Base-by-base conservation (phyloP, 2,888 invertebrate species). In the Euproctis similis region DNA sequence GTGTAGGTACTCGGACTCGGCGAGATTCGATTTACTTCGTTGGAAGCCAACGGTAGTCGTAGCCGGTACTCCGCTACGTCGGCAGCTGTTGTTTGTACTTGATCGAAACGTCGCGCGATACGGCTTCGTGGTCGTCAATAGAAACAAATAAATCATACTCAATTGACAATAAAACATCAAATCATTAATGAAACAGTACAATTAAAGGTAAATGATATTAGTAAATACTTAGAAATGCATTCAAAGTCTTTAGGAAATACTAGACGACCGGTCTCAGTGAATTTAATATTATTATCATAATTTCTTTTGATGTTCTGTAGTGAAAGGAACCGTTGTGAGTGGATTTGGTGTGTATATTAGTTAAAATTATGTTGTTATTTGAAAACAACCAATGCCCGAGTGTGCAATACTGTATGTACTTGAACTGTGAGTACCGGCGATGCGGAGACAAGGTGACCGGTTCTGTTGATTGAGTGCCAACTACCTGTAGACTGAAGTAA, bases 271-370 rank as follows among this genome's bases (percentile, higher is more conserved):
- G 57, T 54, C 56, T 59, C 60, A 46, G 58, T 75, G 77, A 73
- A 65, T 73, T 71, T 58, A 45, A 58, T 46, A 59, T 62, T 59
- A 65, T 46, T 58, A 59, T 65, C 62, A 55, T 13, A 39, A 50
- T 56, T 59, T 61, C 58, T 56, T 61, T 59, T 61, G 53, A 63
- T 64, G 64, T 66, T 62, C 10, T 65, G 59, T 47, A 73, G 80
- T 80, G 81, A 81, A 80, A 81, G 80, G 72, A 62, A 63, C 51
- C 58, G 53, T 58, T 59, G 53, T 55, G 48, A 58, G 57, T 62
- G 48, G 51, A 54, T 51, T 46, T 57, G 59, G 53, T 53, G 61
- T 60, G 58, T 59, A 56, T 64, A 65, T 67, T 59, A 69, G 67
- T 72, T n/a, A n/a, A n/a, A n/a, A n/a, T n/a, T 59, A 52, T 58